Evolutionary conservation across 1,140 invertebrate species (phyloP), one percentile per base, ranked within the genome.

Genomic region (Lucilia sericata): DNA sequence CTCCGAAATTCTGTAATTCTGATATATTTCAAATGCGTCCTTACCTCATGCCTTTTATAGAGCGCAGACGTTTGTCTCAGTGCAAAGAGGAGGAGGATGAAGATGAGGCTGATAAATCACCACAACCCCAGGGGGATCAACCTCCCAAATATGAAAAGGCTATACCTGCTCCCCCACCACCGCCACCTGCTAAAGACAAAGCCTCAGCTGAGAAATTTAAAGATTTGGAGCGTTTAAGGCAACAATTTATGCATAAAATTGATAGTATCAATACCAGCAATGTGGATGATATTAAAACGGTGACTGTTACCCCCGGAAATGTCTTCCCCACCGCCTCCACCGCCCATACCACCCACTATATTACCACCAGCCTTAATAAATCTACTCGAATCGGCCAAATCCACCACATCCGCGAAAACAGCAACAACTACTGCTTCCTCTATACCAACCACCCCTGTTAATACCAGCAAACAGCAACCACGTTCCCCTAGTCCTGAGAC

Each of bases 31-130:
- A 88, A 78, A 86, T 86, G 65, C 85, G 90, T 34, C 86, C 88
- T 85, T 86, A 93, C 86, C 86, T 94, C 86, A 91, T 94, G 88
- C 88, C 94, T 84, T 93, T 93, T 91, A 84, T 93, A 88, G 94
- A 94, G 91, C 90, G 93, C 0, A 92, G 96, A n/a, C 93, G 96
- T 3, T 89, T 96, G 80, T 96, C 95, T 8, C 95, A 96, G 90
- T 96, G 96, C 88, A 93, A 95, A 47, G 96, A 96, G 87, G 96
- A 96, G 91, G 96, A 96, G 91, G 95, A 96, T 86, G 96, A 96
- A 89, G 95, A 95, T 75, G 94, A 93, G 80, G 92, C 91, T 87
- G 87, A 89, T 2, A 90, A 87, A 74, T 87, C 86, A 9, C 86
- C 86, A 19, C 82, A 87, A 42, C 78, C 78, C 3, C 34, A 47